A percentile compares a stretch with the other conserved stretches of the same genome.
Evolutionary conservation across 2,888 invertebrate genomes (phyloP).

Genomic region (Phyllotreta cruciferae): DNA sequence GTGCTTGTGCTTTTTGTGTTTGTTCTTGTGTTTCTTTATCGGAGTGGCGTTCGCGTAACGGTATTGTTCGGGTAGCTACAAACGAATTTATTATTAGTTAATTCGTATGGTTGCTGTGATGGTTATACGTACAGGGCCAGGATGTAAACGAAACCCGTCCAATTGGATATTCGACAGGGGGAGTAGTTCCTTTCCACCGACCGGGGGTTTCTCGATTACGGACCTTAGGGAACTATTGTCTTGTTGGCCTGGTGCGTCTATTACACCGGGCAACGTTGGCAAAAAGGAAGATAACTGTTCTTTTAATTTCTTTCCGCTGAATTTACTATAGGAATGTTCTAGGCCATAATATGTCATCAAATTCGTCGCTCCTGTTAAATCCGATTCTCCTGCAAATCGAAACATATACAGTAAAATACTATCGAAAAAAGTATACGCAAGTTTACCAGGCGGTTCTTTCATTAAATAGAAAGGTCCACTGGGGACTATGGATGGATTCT

Average conservation of each 20-base stretch:
- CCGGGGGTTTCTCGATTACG: slow-evolving; percentile 94
- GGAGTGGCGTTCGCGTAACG: slow-evolving; percentile 91
- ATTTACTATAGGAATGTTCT: slow-evolving; percentile 97
- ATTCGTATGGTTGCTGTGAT: neutral
- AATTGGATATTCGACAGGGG: slow-evolving; percentile 87
- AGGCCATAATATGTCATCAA: slow-evolving; percentile 96
- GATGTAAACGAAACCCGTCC: slow-evolving; percentile 92
- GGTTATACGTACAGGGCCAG: slow-evolving; percentile 75
- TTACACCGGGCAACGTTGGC: slow-evolving; percentile 92
- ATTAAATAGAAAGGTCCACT: slow-evolving; percentile 98
- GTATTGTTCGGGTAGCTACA: slow-evolving; percentile 90
- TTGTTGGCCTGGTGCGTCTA: slow-evolving; percentile 90
- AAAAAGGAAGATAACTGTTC: slow-evolving; percentile 95
- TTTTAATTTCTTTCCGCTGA: slow-evolving; percentile 94
- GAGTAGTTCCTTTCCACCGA: slow-evolving; percentile 88
- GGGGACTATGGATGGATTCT: slow-evolving; percentile 96
- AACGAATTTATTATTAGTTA: slow-evolving; percentile 39
- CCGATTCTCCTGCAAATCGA: slow-evolving; percentile 76
- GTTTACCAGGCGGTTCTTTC: slow-evolving; percentile 90
- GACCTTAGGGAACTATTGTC: slow-evolving; percentile 89
- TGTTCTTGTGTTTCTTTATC: slow-evolving; percentile 92
- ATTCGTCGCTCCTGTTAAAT: slow-evolving; percentile 95
- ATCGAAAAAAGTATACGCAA: neutral
- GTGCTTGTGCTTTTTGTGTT: slow-evolving; percentile 94
- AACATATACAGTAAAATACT: neutral